Conservation (phyloP, 1,140 invertebrate genomes). For the Dendroctonus ponderosae region DNA sequence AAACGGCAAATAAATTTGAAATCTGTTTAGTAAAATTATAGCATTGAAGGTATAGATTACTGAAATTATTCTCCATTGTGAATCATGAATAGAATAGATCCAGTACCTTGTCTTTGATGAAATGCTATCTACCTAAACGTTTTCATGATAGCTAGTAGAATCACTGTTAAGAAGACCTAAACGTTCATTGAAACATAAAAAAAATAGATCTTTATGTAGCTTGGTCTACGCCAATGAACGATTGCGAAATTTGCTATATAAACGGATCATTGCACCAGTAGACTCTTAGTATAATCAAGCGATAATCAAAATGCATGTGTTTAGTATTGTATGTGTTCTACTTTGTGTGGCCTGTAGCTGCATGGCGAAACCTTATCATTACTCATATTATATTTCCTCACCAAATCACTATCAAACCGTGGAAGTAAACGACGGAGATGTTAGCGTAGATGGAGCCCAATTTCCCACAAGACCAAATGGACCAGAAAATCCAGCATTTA, state of each 20-base stretch:
- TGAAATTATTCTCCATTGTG: too few relatives aligned
- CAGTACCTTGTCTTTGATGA: too few relatives aligned
- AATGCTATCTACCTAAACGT: too few relatives aligned
- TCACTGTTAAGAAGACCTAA: too few relatives aligned
- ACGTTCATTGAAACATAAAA: not conserved
- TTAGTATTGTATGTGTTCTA: conserved; percentile 5
- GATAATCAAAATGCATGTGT: conserved; percentile 18
- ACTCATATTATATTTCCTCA: conserved; percentile 26
- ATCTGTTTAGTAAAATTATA: too few relatives aligned
- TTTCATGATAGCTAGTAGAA: too few relatives aligned
- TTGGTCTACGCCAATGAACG: conserved; percentile 9
- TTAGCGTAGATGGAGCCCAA: not conserved
- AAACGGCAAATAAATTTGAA: too few relatives aligned
- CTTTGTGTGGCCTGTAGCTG: not conserved
- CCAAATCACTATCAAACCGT: conserved; percentile 27
- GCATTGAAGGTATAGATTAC: too few relatives aligned
- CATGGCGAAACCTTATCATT: conserved; percentile 15
- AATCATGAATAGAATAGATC: too few relatives aligned
- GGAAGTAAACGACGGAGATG: conserved; percentile 17
- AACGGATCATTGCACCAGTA: not conserved
- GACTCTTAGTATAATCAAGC: not conserved
- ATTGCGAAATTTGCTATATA: conserved; percentile 23
- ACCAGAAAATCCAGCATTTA: not conserved
- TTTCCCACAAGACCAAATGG: not conserved
- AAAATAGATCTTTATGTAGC: not conserved